Percentiles rank a stretch among this genome's conserved stretches.
These are phyloP conservation scores for Euphonia xanthogaster DNA, from an alignment of 2,797 vertebrate genomes.

Conservation along the genomic window DNA sequence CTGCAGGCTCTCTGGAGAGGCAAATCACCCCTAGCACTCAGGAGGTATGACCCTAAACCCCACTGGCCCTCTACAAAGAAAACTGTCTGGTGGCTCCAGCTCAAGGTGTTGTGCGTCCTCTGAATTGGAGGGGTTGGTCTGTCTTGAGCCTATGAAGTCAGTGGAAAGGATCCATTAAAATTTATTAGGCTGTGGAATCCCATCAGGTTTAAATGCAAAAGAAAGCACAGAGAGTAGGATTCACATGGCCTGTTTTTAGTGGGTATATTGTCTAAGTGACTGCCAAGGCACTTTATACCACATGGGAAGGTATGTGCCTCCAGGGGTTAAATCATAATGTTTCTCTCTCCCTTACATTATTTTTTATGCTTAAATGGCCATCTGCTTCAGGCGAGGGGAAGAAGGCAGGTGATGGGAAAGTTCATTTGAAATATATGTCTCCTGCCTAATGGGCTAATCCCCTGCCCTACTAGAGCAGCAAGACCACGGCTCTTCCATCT, in stretches of 20 bases:
- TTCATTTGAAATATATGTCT: slow-evolving; percentile 6
- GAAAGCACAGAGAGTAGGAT: background rate
- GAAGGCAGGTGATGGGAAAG: background rate
- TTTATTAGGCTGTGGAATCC: background rate
- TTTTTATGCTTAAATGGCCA: slow-evolving; percentile 26
- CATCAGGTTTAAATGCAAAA: background rate
- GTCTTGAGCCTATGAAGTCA: background rate
- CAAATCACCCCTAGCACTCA: background rate
- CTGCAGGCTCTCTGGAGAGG: background rate
- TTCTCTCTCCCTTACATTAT: background rate
- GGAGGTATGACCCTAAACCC: fast-evolving
- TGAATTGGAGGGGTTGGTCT: background rate
- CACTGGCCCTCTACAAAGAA: fast-evolving
- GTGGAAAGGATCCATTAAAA: background rate
- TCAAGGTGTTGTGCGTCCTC: background rate
- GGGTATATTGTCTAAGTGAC: background rate
- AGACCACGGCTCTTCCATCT: background rate
- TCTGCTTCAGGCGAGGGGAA: background rate
- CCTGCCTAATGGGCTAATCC: background rate
- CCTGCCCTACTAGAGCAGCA: background rate
- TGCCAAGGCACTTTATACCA: background rate
- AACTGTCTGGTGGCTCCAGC: background rate
- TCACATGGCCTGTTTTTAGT: background rate
- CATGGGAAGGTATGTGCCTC: background rate
- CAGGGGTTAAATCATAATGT: background rate